A percentile compares a stretch with the other conserved stretches of the same genome.
Conservation (phyloP, 2,113 vertebrate species). For the Chelonoidis abingdonii region DNA sequence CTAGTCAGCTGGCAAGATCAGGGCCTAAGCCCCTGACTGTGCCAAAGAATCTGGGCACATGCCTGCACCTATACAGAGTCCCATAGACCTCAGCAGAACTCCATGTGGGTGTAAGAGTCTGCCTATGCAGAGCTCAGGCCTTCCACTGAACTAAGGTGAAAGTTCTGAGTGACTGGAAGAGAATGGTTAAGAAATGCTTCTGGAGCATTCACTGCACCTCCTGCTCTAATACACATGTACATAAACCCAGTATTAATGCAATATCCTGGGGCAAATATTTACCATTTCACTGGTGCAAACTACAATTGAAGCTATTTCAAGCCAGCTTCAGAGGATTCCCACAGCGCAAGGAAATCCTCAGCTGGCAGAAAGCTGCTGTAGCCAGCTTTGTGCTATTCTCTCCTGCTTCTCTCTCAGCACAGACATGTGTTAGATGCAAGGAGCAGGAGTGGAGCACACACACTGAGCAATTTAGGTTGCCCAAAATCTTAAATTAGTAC, state of each 20-base stretch:
- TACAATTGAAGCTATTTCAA: neutral
- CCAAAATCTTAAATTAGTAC: neutral
- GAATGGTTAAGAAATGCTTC: neutral
- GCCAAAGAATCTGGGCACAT: neutral
- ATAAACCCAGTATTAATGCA: neutral
- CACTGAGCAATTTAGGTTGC: neutral
- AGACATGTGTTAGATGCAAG: neutral
- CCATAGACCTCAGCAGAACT: too few relatives aligned
- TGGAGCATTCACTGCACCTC: neutral
- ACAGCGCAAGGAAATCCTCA: neutral
- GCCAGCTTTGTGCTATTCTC: neutral
- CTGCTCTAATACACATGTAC: neutral
- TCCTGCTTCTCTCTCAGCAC: neutral
- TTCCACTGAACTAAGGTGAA: neutral
- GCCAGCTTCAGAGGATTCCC: neutral
- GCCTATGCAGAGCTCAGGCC: neutral
- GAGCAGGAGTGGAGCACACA: neutral
- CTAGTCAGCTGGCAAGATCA: neutral
- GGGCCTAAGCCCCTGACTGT: neutral
- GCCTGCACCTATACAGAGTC: neutral
- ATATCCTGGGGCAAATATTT: neutral
- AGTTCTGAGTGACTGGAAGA: neutral
- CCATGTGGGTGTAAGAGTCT: neutral
- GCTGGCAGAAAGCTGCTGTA: neutral
- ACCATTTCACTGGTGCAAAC: neutral